A percentile compares a stretch with the other conserved stretches of the same genome.
These are phyloP conservation scores for Scolopax rusticola DNA, from an alignment of 2,797 vertebrate species.

Conservation along the genomic window DNA sequence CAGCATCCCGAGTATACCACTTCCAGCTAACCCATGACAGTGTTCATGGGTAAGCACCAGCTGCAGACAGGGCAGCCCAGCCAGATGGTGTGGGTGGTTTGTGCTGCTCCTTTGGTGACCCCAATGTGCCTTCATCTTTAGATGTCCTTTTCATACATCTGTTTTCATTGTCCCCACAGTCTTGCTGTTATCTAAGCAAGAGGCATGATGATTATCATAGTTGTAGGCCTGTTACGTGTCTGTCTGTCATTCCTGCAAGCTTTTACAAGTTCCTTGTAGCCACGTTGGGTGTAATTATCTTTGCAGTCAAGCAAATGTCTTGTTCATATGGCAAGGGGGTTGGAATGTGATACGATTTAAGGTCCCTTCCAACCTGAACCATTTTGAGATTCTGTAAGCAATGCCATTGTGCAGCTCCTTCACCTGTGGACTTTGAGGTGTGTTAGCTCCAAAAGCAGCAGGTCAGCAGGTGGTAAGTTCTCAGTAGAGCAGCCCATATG, in stretches of 20 bases:
- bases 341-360: no score
- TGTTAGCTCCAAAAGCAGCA: neutral
- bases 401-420: neutral
- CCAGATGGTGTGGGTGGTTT: neutral
- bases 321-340: neutral
- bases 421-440: neutral
- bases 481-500: neutral
- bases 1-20: neutral
- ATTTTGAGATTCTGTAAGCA: neutral
- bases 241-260: neutral
- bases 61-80: neutral
- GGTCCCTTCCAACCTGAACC: no score
- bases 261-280: neutral
- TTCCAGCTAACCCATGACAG: neutral
- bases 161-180: neutral
- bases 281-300: rapidly evolving
- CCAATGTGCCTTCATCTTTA: neutral
- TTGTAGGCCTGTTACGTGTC: neutral
- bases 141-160: neutral
- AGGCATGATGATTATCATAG: rapidly evolving
- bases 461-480: neutral
- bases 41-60: neutral
- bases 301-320: neutral
- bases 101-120: neutral
- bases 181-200: neutral